A percentile compares a stretch with the other conserved stretches of the same genome.
Evolutionary conservation across 2,113 vertebrate genomes (phyloP).

Genomic region (Lichenostomus cassidix): DNA sequence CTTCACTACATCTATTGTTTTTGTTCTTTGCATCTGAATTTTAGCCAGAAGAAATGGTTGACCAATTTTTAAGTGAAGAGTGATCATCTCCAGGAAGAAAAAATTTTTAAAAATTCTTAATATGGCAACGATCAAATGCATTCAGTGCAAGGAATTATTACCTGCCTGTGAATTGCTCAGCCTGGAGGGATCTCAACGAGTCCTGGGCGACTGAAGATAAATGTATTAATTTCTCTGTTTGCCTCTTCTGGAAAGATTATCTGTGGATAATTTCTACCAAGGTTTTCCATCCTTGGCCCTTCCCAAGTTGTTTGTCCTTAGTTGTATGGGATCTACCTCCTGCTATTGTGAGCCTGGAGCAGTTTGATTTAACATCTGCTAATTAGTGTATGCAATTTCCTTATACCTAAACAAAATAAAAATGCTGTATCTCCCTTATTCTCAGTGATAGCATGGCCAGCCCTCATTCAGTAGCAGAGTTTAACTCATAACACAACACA

Average conservation of each 20-base stretch:
- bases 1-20: background rate
- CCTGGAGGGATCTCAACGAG: background rate
- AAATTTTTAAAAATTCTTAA: background rate
- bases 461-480: background rate
- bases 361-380: background rate
- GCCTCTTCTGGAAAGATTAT: background rate
- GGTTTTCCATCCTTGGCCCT: background rate
- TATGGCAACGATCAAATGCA: background rate
- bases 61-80: background rate
- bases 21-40: background rate
- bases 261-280: background rate
- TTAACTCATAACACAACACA: background rate
- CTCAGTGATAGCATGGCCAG: background rate
- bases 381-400: background rate
- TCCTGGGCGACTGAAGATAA: background rate
- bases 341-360: background rate
- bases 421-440: background rate
- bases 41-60: background rate
- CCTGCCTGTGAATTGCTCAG: background rate
- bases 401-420: background rate
- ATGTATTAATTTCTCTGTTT: background rate
- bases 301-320: background rate
- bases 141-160: background rate
- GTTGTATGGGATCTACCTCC: background rate
- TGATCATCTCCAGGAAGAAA: background rate